Percentiles rank a stretch among this genome's conserved stretches.
Conservation (phyloP, 2,113 vertebrate species). For the Chascanopsetta lugubris region DNA sequence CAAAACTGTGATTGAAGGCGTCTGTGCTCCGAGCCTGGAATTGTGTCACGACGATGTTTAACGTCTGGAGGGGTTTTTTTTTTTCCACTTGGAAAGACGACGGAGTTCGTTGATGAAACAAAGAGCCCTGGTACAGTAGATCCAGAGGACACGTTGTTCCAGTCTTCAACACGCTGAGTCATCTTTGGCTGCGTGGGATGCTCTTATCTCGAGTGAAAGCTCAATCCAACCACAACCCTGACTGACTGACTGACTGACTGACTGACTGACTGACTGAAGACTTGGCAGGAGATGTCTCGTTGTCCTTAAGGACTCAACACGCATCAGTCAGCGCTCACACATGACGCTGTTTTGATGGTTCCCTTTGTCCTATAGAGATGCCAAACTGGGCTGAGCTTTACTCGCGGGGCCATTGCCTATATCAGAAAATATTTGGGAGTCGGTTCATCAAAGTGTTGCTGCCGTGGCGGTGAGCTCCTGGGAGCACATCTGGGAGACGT, state of each 20-base stretch:
- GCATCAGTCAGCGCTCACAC: constrained; percentile 15
- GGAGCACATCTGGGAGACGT: constrained; percentile 41
- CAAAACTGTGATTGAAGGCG: constrained; percentile 20
- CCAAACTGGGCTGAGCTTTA: constrained; percentile 22
- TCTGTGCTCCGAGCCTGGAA: background rate
- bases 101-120: constrained; percentile 8
- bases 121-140: constrained; percentile 30
- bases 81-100: constrained; percentile 42
- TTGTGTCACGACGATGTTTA: constrained; percentile 22
- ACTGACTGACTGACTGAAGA: too few species aligned
- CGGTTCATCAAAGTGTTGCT: background rate
- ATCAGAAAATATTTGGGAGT: constrained; percentile 14
- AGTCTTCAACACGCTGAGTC: constrained; percentile 37
- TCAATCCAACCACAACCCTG: constrained; percentile 57
- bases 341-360: constrained; percentile 32
- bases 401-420: background rate
- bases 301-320: constrained; percentile 19
- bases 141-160: constrained; percentile 62
- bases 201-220: constrained; percentile 54
- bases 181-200: constrained; percentile 53
- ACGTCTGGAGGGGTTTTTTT: constrained; percentile 29
- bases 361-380: constrained; percentile 15
- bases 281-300: constrained; percentile 30
- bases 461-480: constrained; percentile 14
- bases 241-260: too few species aligned